phyloP scores from a whole-genome alignment of 2,797 vertebrate species.

The Agapornis canus region DNA sequence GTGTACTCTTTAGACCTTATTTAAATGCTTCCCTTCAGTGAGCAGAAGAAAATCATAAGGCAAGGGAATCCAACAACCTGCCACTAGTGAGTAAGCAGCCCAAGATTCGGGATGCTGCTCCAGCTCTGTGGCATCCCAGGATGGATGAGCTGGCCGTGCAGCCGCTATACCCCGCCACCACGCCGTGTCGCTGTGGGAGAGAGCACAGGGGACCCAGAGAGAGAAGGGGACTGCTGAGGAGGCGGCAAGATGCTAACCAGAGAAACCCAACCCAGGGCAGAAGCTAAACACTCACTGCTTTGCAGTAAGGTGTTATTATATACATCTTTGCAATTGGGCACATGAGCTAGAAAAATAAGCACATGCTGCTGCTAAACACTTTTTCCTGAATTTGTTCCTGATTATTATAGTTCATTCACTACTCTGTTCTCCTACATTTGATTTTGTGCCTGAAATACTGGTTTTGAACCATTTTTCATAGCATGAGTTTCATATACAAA shows the following conservation, averaged over 20 bases:
- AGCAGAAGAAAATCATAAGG: background rate
- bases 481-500: background rate
- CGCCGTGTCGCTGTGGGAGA: fast-evolving
- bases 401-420: background rate
- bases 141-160: fast-evolving
- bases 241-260: background rate
- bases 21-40: background rate
- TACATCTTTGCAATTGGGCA: background rate
- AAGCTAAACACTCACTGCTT: background rate
- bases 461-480: background rate
- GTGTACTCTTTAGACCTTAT: background rate
- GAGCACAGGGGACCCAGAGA: fast-evolving
- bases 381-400: background rate
- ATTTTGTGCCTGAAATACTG: background rate
- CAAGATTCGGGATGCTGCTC: background rate
- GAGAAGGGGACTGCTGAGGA: background rate
- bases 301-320: background rate
- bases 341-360: background rate
- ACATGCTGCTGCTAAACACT: background rate
- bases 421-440: background rate
- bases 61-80: background rate
- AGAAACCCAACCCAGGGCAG: background rate
- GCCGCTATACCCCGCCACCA: background rate
- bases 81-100: background rate
- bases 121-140: background rate